Evolutionary conservation across 2,797 vertebrate species (phyloP), one percentile per base, ranked within the genome.

Genomic region (Falco rusticolus): DNA sequence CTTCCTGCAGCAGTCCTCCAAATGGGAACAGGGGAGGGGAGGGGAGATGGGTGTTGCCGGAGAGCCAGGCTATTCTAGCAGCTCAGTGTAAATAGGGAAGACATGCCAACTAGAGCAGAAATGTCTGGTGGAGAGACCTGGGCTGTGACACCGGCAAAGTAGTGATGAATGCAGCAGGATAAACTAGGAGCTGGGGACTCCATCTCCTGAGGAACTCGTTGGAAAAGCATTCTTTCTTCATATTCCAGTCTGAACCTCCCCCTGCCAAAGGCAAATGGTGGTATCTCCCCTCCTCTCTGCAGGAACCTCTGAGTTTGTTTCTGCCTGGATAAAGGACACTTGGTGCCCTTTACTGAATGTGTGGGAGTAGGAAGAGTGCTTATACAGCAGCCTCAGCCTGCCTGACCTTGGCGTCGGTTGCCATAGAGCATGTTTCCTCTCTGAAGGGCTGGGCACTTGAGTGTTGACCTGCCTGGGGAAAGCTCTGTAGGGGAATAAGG

Each of bases 31-130:
- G 60, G 20, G 33, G 65, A 61, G 53, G 54, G 51, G 33, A 87
- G 70, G 41, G 41, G 85, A 81, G 59, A 53, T 47, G 84, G 45
- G 51, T 88, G 72, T 76, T 74, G 68, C 79, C 1, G 1, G 60
- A 56, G 56, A 71, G 82, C 56, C 45, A 29, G 76, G 56, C 78
- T 57, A 1, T 87, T 63, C 78, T 24, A 28, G 68, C 64, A 80
- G 75, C 79, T 94, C 57, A 0, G 45, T 76, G 53, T 47, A 61
- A 77, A 28, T 19, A 77, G 68, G 60, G 56, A 87, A 34, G 89
- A 85, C 0, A 1, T 80, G 87, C 75, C 82, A 97, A 94, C 60
- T 95, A 28, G 89, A 95, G 94, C 82, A 33, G 94, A 96, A 97
- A 75, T 0, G 0, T 17, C 3, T 22, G 41, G n/a, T 85, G 84